A percentile compares a stretch with the other conserved stretches of the same genome.
phyloP scores from a whole-genome alignment of 2,797 vertebrate genomes.

The Tapera naevia region DNA sequence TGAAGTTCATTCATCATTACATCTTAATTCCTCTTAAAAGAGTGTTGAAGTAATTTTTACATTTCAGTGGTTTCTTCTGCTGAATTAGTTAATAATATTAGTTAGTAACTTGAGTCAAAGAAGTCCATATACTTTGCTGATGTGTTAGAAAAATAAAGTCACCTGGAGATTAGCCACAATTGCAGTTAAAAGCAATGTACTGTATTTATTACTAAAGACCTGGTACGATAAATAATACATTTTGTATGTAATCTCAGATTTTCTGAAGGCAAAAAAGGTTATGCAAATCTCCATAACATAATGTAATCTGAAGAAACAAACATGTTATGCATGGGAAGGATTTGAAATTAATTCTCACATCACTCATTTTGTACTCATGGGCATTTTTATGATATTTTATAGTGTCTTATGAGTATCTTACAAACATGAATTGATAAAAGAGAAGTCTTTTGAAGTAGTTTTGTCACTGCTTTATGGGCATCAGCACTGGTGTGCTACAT shows the following conservation, averaged over 20 bases:
- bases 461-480: not conserved
- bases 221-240: not conserved
- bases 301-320: not conserved
- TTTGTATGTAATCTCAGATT: not conserved
- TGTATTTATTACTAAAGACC: slow-evolving; percentile 27
- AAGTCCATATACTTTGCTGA: slow-evolving; percentile 2
- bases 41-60: not conserved
- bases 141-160: not conserved
- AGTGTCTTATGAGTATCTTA: not conserved
- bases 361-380: not conserved
- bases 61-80: slow-evolving; percentile 1
- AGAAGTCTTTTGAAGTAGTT: not conserved
- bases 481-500: not conserved
- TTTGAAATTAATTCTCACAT: slow-evolving; percentile 35
- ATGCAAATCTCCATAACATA: not conserved
- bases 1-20: not conserved
- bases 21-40: slow-evolving; percentile 16
- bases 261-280: not conserved
- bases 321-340: not conserved
- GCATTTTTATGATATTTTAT: slow-evolving; percentile 1
- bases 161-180: slow-evolving; percentile 9
- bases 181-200: slow-evolving; percentile 24
- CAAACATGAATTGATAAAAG: not conserved
- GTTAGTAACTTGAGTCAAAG: slow-evolving; percentile 18
- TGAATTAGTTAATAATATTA: slow-evolving; percentile 12